Evolutionary conservation across 2,888 invertebrate species (phyloP), one percentile per base, ranked within the genome.

Genomic region (Craniophora ligustri): DNA sequence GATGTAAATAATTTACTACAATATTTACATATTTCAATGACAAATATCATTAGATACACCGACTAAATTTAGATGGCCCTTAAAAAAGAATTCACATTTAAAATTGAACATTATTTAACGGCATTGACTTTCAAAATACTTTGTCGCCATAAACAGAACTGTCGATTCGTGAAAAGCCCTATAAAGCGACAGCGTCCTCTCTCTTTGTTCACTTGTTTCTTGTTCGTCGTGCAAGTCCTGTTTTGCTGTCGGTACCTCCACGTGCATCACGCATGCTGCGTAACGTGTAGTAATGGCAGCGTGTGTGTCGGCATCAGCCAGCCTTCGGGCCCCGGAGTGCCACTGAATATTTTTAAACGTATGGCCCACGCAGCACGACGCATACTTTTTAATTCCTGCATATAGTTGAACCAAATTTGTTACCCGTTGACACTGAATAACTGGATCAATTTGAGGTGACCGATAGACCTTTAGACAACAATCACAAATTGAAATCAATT

Each of bases 261-360:
- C 88, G 86, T 85, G 85, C 84, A 84, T 63, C 83, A 82, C 85
- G 87, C 91, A 87, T 87, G 88, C 81, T 76, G 81, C 79, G 83
- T 81, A 81, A 78, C 81, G 73, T 69, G 75, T 72, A 79, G 81
- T 81, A 84, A 81, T 76, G 84, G 76, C 79, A 76, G 82, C 67
- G 79, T 82, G 75, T 76, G 78, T 72, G 63, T 58, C 54, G 74
- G 60, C 76, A 72, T 69, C 76, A 64, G 69, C 61, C 72, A 85
- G 78, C 88, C 88, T 86, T 86, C 87, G 66, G 30, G 49, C 47
- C 67, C 68, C 49, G 67, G 66, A 67, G 49, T 40, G 23, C 66
- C 62, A 61, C 65, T 74, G 71, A 76, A 78, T 79, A 81, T 76
- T 79, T 81, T 76, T 75, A 76, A n/a, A 72, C 69, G 50, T 54